phyloP scores from a whole-genome alignment of 2,113 vertebrate genomes.

The Tychaedon coryphoeus region DNA sequence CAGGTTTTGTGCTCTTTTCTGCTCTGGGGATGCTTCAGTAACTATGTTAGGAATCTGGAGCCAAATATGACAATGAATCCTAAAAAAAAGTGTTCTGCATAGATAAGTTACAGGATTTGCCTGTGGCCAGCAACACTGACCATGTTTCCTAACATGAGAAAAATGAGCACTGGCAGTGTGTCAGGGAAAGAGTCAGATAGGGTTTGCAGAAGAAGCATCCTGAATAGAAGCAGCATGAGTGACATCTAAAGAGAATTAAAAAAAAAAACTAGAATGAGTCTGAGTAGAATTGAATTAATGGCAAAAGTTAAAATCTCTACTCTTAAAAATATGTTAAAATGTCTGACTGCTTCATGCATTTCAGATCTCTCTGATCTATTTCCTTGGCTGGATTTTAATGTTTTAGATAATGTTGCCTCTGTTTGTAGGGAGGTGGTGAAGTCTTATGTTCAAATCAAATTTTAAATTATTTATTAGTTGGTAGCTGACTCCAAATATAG shows the following conservation, averaged over 20 bases:
- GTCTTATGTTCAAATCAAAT: not conserved
- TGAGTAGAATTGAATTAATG: not conserved
- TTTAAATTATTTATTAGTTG: not conserved
- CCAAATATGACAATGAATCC: not conserved
- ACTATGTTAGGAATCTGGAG: not conserved
- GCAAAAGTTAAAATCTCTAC: not conserved
- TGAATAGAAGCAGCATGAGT: not conserved
- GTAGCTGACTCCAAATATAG: not conserved
- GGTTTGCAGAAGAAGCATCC: not conserved
- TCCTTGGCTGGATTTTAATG: not conserved
- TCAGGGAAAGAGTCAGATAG: not conserved
- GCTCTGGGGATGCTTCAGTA: not conserved
- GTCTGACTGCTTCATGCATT: not conserved
- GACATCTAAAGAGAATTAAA: not conserved
- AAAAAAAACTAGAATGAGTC: not conserved
- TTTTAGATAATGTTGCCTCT: not conserved
- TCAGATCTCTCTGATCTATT: not conserved
- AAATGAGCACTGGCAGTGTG: not conserved
- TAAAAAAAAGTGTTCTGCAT: not conserved
- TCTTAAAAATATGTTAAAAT: not conserved
- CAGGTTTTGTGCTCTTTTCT: not conserved
- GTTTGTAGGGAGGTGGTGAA: not conserved
- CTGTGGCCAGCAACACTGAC: not conserved
- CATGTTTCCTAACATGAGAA: not conserved
- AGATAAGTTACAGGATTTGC: not conserved